Percentiles rank a stretch among this genome's conserved stretches.
Conservation (phyloP, 2,113 vertebrate species). For the Oceanites oceanicus region DNA sequence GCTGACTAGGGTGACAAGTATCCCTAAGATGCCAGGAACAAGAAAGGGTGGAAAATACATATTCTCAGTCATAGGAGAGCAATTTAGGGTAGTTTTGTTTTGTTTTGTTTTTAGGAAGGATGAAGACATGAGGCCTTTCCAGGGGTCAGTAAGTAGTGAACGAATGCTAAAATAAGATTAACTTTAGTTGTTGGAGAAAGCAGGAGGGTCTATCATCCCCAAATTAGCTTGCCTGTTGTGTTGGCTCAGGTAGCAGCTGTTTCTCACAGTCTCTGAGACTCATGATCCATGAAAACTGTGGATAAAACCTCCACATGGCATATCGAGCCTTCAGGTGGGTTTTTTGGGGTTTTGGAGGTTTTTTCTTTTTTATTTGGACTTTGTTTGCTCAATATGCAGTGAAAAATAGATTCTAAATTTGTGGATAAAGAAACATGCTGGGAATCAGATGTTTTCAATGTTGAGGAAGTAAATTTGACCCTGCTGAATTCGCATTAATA, state of each 20-base stretch:
- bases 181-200: not conserved
- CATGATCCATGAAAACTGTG: not conserved
- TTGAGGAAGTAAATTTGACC: not conserved
- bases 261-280: not conserved
- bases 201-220: not conserved
- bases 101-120: not conserved
- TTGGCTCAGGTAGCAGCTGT: not conserved
- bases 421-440: not conserved
- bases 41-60: not conserved
- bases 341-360: too few species aligned
- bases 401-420: not conserved
- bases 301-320: accelerated
- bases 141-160: not conserved
- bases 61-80: not conserved
- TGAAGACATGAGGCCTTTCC: not conserved
- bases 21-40: not conserved
- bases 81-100: not conserved
- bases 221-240: not conserved
- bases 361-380: not conserved
- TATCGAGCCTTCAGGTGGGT: not conserved
- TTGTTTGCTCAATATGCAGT: not conserved
- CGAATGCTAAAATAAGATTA: not conserved
- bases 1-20: not conserved
- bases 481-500: not conserved
- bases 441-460: not conserved